Evolutionary conservation across 1,140 invertebrate species (phyloP).

Genomic region (Meloidogyne floridensis): DNA sequence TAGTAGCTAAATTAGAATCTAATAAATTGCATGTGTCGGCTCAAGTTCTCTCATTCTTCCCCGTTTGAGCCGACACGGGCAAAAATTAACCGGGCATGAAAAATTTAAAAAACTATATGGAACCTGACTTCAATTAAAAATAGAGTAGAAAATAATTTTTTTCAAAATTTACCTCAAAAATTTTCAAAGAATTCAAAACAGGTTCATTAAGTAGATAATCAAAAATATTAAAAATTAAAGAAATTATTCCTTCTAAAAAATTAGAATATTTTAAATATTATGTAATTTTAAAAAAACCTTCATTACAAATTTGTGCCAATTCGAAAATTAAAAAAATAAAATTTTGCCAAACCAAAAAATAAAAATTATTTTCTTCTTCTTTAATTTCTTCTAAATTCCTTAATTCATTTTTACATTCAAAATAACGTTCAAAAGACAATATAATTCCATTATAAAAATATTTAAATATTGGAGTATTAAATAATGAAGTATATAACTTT

Average conservation of each 20-base stretch:
- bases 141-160: not conserved
- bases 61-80: no score
- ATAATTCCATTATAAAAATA: slow-evolving; percentile 11
- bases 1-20: no score
- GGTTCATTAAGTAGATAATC: slow-evolving; percentile 5
- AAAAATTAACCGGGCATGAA: not conserved
- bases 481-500: slow-evolving; percentile 1
- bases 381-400: not conserved
- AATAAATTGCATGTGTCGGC: no score
- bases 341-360: slow-evolving; percentile 16
- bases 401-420: slow-evolving; percentile 8
- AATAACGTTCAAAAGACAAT: slow-evolving; percentile 12
- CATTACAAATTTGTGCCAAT: slow-evolving; percentile 14
- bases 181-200: slow-evolving; percentile 1
- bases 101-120: not conserved
- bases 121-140: no score
- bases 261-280: not conserved
- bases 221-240: slow-evolving; percentile 11
- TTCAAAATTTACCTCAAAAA: not conserved
- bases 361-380: slow-evolving; percentile 1
- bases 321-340: slow-evolving; percentile 12
- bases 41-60: no score
- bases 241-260: not conserved
- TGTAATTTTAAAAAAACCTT: not conserved
- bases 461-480: not conserved